A percentile compares a stretch with the other conserved stretches of the same genome.
Evolutionary conservation across 2,888 invertebrate genomes (phyloP).

Genomic region (Biston stratarius): DNA sequence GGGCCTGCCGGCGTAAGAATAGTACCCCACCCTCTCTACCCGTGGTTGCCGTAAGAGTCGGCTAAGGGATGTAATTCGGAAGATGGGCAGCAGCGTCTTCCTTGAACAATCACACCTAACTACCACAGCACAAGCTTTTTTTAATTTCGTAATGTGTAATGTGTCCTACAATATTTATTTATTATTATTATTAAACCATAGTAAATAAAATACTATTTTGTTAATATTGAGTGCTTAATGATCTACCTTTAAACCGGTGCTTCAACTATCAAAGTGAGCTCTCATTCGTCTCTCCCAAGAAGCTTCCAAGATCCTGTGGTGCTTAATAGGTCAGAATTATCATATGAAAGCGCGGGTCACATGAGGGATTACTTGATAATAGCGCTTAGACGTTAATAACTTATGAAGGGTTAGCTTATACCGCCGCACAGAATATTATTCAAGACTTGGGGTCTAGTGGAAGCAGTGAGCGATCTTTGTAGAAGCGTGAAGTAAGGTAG

Average conservation of each 20-base stretch:
- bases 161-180: too few relatives aligned
- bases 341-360: constrained; percentile 77
- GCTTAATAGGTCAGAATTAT: constrained; percentile 78
- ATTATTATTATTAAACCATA: too few relatives aligned
- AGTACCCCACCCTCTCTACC: too few relatives aligned
- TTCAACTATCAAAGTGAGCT: constrained; percentile 7
- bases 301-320: constrained; percentile 62
- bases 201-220: too few relatives aligned
- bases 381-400: constrained; percentile 76
- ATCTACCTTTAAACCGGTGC: neutral
- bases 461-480: constrained; percentile 17
- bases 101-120: too few relatives aligned
- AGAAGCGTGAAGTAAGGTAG: constrained; percentile 6
- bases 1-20: too few relatives aligned
- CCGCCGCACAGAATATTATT: constrained; percentile 73
- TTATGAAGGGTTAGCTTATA: constrained; percentile 74
- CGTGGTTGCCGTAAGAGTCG: too few relatives aligned
- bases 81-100: too few relatives aligned
- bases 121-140: too few relatives aligned
- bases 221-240: too few relatives aligned
- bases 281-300: constrained; percentile 14
- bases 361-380: constrained; percentile 79
- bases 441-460: constrained; percentile 52
- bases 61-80: too few relatives aligned
- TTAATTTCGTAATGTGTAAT: too few relatives aligned